Base-by-base conservation (phyloP, 2,113 vertebrate genomes). In the Nicator chloris region DNA sequence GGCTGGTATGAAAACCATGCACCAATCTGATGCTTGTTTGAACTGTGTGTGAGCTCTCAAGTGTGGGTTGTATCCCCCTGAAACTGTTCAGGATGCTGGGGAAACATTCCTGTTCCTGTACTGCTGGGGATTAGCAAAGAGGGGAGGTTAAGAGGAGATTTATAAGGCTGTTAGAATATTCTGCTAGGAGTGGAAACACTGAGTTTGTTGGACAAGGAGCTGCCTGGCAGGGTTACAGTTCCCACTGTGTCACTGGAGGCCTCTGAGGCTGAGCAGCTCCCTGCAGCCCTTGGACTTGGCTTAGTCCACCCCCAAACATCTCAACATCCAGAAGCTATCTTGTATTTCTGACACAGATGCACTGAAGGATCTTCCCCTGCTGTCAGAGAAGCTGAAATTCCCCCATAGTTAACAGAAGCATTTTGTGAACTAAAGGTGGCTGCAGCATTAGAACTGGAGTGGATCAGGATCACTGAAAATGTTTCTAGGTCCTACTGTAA, bases 1-100 rank as follows among this genome's bases (percentile, higher is more conserved):
- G 73, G 51, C 81, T 96, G 94, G 66, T 95, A 87, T 95, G 96
- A 90, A 95, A 97, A 95, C 90, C 93, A 57, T 37, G 64, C 97
- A 96, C 73, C 86, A 92, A 49, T 91, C 73, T 85, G 77, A 63
- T 87, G 88, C 96, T 96, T 97, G 91, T 91, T 96, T 84, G 86
- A 96, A 63, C 86, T 83, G 45, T 78, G 31, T 93, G 70, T 90
- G 92, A 59, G 70, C 89, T 72, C 82, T 91, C 54, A 65, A 80
- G 80, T 56, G 93, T 76, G 91, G 81, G 79, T 82, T 96, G 21
- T 8, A 71, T 60, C 78, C 49, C 24, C 9, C 84, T 50, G 89
- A 56, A 90, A 70, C n/a, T 27, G 66, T 35, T 93, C 35, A 77
- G 90, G 61, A 27, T 79, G 33, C 72, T 81, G 69, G 59, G 28